Evolutionary conservation across 2,797 vertebrate genomes (phyloP), one percentile per base, ranked within the genome.

Genomic region (Fistularia commersonii): DNA sequence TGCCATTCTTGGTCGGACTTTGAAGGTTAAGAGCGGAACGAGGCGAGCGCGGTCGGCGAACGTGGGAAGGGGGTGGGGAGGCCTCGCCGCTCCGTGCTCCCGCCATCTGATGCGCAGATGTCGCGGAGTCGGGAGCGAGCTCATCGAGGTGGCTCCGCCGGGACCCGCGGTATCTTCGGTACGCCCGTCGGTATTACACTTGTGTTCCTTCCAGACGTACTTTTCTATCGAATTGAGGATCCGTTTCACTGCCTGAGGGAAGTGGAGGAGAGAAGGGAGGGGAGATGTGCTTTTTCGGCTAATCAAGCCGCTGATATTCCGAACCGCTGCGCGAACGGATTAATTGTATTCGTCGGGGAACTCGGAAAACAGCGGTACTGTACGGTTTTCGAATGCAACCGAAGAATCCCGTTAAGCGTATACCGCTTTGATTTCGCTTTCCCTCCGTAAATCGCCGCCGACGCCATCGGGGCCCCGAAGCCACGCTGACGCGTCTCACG

Each of bases 11-110:
- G 74, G 82, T 68, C 71, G 65, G 66, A 76, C 76, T 81, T 83
- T 87, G 79, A 90, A 89, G 84, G 85, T 84, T 85, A 82, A 63
- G 64, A 72, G 68, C 48, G 63, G 45, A 64, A 64, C 74, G 60
- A 72, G 63, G 60, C 35, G 33, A 63, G 66, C 64, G 61, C 62
- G 32, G 34, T 57, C 56, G 59, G 12, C 37, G 46, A 48, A 48
- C 9, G 10, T 9, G 41, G 12, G 41, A 12, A 6, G 41, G 13
- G 41, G 41, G n/a, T n/a, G 59, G 53, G 69, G 43, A 34, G 62
- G 64, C 14, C 38, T 40, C 11, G 14, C 37, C 10, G 3, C 36
- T 54, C 35, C 52, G 45, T 48, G 43, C 7, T 37, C 13, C 40
- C 52, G 53, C 48, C 52, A 55, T 54, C 37, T 62, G 54, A 57